Percentiles rank a stretch among this genome's conserved stretches.
phyloP scores from a whole-genome alignment of 2,888 invertebrate genomes.

The Tetragnatha montana region DNA sequence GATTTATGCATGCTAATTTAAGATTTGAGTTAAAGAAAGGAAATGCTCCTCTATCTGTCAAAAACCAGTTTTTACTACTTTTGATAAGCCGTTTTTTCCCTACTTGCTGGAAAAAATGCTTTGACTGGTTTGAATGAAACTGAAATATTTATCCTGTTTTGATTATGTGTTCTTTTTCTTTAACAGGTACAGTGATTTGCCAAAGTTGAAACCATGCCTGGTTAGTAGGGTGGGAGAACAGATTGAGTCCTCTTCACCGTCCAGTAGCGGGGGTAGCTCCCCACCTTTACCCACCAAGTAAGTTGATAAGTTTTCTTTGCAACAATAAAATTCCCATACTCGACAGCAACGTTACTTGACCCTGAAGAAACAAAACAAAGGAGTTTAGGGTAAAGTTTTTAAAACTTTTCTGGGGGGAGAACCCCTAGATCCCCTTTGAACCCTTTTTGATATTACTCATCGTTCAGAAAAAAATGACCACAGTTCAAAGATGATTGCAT shows the following conservation, averaged over 20 bases:
- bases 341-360: no score
- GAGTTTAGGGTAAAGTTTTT: no score
- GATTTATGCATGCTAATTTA: neutral
- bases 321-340: no score
- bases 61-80: neutral
- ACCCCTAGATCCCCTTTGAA: no score
- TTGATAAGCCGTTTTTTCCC: neutral
- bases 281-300: conserved; percentile 30
- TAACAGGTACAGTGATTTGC: conserved; percentile 65
- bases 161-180: neutral
- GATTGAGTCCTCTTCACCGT: conserved; percentile 48
- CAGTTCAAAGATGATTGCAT: no score
- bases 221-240: conserved; percentile 65
- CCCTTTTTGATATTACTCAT: no score
- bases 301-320: no score
- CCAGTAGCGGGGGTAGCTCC: conserved; percentile 57
- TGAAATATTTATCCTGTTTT: no score
- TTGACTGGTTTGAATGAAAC: neutral
- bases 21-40: neutral
- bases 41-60: neutral
- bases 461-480: no score
- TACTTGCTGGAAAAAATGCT: neutral
- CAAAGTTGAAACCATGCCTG: conserved; percentile 70
- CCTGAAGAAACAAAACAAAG: no score
- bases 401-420: no score